These are phyloP conservation scores for Brachionus sp. DNA, from an alignment of 1,140 invertebrate genomes.

Conservation along the genomic window DNA sequence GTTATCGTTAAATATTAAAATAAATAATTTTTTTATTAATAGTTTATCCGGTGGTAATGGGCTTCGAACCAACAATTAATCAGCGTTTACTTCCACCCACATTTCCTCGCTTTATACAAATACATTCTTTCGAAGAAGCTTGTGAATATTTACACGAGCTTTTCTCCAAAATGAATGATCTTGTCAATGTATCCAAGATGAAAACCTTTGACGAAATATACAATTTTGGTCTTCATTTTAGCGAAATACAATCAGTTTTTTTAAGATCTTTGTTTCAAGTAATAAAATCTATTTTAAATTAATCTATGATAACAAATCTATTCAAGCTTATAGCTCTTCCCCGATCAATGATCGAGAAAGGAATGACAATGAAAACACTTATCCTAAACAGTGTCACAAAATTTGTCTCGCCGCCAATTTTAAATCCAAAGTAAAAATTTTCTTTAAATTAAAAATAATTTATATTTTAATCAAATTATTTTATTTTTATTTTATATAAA, in stretches of 20 bases:
- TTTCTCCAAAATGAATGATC: background rate
- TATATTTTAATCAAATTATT: background rate
- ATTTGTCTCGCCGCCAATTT: slow-evolving; percentile 21
- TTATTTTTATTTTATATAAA: background rate
- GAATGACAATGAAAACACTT: slow-evolving; percentile 11
- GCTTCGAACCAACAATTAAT: slow-evolving; percentile 91
- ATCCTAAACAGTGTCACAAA: background rate
- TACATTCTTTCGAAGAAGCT: slow-evolving; percentile 55
- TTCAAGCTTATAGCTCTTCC: slow-evolving; percentile 1
- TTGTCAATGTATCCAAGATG: background rate
- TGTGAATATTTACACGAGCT: background rate
- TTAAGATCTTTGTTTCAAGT: slow-evolving; percentile 37
- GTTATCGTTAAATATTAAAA: background rate
- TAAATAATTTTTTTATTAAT: background rate
- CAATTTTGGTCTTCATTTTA: slow-evolving; percentile 2
- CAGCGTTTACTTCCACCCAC: slow-evolving; percentile 88
- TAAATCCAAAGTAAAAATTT: slow-evolving; percentile 11
- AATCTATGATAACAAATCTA: background rate
- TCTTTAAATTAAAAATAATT: background rate
- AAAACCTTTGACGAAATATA: slow-evolving; percentile 28
- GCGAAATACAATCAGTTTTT: slow-evolving; percentile 26
- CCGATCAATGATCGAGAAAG: background rate
- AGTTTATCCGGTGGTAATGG: slow-evolving; percentile 62
- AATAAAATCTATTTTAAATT: background rate
- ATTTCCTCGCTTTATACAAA: slow-evolving; percentile 93